Evolutionary conservation across 2,797 vertebrate species (phyloP).

Genomic region (Smutsia gigantea): DNA sequence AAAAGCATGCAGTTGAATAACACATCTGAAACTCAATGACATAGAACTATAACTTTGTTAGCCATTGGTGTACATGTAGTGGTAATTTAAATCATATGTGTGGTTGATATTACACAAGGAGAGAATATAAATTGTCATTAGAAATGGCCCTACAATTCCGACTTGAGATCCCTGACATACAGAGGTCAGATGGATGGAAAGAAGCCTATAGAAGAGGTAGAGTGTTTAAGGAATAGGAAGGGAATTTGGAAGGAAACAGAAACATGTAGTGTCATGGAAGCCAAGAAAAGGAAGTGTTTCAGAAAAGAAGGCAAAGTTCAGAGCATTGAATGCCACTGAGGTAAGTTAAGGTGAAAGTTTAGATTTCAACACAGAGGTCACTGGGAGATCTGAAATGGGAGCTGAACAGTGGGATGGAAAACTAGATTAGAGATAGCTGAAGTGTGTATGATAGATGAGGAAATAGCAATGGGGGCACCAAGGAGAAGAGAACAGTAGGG

Average conservation of each 20-base stretch:
- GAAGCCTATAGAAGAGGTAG: not conserved
- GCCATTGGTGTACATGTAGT: not conserved
- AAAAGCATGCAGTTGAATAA: not conserved
- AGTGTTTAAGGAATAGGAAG: not conserved
- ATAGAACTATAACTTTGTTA: not conserved
- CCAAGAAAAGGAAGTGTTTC: not conserved
- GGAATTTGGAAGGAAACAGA: not conserved
- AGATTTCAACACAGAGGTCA: not conserved
- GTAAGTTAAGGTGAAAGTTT: not conserved
- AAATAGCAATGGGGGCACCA: not conserved
- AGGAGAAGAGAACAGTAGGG: not conserved
- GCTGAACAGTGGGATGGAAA: not conserved
- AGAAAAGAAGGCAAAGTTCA: not conserved
- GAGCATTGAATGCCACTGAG: not conserved
- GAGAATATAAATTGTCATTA: not conserved
- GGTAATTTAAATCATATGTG: not conserved
- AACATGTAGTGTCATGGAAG: not conserved
- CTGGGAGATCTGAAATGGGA: not conserved
- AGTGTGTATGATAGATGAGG: not conserved
- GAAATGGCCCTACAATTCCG: not conserved
- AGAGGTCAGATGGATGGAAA: not conserved
- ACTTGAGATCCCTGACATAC: not conserved
- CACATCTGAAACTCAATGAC: not conserved
- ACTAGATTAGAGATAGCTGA: not conserved
- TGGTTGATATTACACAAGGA: not conserved